Conservation (phyloP, 2,113 vertebrate genomes). For the Oophaga pumilio region DNA sequence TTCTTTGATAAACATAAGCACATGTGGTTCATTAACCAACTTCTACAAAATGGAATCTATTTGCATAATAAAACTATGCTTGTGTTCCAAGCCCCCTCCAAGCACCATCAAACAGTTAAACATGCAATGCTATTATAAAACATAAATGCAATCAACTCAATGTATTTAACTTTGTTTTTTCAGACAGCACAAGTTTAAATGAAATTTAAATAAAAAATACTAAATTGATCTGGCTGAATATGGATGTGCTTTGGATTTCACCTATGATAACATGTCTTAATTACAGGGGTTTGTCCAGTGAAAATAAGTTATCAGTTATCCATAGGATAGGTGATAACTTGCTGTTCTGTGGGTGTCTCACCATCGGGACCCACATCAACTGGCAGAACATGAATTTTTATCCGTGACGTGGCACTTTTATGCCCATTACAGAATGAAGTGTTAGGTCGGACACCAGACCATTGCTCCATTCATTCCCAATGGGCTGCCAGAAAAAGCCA, state of each 20-base stretch:
- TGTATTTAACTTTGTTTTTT: neutral
- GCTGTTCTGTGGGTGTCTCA: no score
- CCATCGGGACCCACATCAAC: no score
- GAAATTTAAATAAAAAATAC: neutral
- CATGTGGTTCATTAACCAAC: conserved; percentile 32
- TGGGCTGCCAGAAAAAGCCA: no score
- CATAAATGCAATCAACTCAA: neutral
- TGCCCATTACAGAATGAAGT: no score
- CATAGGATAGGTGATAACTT: no score
- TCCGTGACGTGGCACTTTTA: no score
- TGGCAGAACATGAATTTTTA: no score
- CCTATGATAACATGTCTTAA: neutral
- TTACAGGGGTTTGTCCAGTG: no score
- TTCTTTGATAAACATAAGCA: conserved; percentile 57
- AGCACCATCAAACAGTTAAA: neutral
- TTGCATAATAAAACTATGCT: neutral
- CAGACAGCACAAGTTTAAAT: neutral
- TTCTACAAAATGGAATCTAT: neutral
- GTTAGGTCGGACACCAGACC: no score
- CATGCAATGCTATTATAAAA: neutral
- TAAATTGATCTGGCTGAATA: neutral
- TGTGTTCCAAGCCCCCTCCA: neutral
- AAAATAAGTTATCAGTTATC: no score
- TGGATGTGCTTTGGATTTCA: neutral
- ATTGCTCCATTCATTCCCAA: no score